These are phyloP conservation scores for Xanthorhoe designata DNA, from an alignment of 2,888 invertebrate species.

Conservation along the genomic window DNA sequence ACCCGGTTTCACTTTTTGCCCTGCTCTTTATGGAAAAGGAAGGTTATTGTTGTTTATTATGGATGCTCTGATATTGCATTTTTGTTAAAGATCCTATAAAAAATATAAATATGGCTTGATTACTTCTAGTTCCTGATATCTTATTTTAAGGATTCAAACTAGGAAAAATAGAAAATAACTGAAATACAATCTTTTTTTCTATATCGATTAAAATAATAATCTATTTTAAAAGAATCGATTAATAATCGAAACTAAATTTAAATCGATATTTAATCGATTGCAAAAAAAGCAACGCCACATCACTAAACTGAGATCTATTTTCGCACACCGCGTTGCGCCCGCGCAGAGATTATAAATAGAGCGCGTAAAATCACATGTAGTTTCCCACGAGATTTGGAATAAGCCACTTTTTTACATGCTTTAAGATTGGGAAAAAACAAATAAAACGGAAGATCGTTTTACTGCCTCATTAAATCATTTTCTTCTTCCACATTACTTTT, in stretches of 20 bases:
- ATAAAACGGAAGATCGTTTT: neutral
- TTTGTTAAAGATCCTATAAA: neutral
- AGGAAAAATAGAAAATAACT: too few species aligned
- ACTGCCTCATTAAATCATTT: neutral
- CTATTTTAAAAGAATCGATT: too few species aligned
- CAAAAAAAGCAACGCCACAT: conserved; percentile 46
- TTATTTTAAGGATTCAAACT: too few species aligned
- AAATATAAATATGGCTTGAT: neutral
- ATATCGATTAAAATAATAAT: conserved; percentile 6
- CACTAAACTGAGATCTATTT: conserved; percentile 53
- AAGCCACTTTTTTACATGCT: conserved; percentile 35
- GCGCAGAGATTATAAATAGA: conserved; percentile 72
- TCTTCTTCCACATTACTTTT: neutral
- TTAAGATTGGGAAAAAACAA: neutral
- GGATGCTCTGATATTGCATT: conserved; percentile 1
- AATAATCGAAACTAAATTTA: conserved; percentile 5
- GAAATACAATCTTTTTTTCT: neutral
- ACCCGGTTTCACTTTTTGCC: conserved; percentile 1
- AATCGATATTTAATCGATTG: conserved; percentile 41
- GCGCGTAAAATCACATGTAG: conserved; percentile 60
- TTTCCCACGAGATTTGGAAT: conserved; percentile 43
- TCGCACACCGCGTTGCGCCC: conserved; percentile 59
- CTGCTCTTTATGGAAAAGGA: neutral
- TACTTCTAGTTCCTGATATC: neutral
- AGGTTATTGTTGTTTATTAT: conserved; percentile 5